phyloP scores from a whole-genome alignment of 2,888 invertebrate genomes.

The Bursaphelenchus okinawaensis region DNA sequence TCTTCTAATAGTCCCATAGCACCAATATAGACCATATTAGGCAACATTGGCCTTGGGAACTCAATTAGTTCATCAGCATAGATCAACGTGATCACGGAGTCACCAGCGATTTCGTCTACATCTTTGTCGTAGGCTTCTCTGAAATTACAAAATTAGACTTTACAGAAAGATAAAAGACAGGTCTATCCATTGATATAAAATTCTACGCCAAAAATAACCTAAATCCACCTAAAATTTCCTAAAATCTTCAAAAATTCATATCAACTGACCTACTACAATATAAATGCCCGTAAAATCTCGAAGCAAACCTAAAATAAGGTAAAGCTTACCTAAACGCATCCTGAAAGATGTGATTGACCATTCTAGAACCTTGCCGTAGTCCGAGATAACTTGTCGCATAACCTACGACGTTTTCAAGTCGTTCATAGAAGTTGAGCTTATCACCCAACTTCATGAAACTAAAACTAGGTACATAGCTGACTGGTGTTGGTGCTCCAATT shows the following conservation, averaged over 20 bases:
- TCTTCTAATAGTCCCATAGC: conserved; percentile 3
- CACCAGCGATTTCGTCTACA: conserved; percentile 12
- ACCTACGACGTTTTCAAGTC: conserved; percentile 1
- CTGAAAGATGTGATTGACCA: conserved; percentile 9
- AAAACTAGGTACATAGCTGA: conserved; percentile 1
- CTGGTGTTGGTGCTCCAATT: background rate
- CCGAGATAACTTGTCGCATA: conserved; percentile 1
- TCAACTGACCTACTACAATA: too few species aligned
- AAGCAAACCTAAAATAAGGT: too few species aligned
- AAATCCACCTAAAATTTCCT: too few species aligned
- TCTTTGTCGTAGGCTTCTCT: background rate
- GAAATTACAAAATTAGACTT: too few species aligned
- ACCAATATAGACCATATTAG: conserved; percentile 15
- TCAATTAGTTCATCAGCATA: conserved; percentile 19
- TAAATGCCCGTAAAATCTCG: too few species aligned
- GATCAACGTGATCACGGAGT: conserved; percentile 12
- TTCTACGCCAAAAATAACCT: too few species aligned
- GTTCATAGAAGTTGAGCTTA: background rate
- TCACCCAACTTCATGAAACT: background rate
- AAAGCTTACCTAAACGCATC: conserved; percentile 2
- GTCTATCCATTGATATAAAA: too few species aligned
- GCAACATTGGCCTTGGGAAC: conserved; percentile 15
- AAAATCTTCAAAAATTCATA: too few species aligned
- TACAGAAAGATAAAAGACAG: too few species aligned
- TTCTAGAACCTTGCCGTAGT: conserved; percentile 8